phyloP scores from a whole-genome alignment of 2,113 vertebrate species.

The Paracanthobrama guichenoti region DNA sequence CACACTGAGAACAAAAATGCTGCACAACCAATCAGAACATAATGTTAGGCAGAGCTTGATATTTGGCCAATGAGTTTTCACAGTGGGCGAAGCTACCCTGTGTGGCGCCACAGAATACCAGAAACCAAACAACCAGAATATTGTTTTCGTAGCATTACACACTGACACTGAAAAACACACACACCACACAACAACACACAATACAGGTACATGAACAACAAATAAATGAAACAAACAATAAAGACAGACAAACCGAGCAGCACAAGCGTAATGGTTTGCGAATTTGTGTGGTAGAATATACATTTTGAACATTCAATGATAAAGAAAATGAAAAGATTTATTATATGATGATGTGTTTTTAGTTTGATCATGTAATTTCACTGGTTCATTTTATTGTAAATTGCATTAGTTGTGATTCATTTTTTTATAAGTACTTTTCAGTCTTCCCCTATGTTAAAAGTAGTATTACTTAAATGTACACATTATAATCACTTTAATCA shows the following conservation, averaged over 20 bases:
- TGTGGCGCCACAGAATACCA: not conserved
- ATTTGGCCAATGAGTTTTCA: constrained; percentile 3
- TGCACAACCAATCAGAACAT: not conserved
- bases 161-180: not conserved
- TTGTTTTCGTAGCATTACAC: not conserved
- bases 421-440: not conserved
- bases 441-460: not conserved
- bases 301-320: not conserved
- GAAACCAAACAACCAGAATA: not conserved
- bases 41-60: not conserved
- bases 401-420: not conserved
- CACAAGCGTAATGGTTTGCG: not conserved
- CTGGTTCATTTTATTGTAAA: not conserved
- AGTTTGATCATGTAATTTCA: not conserved
- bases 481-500: not conserved
- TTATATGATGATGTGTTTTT: not conserved
- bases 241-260: not conserved
- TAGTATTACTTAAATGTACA: not conserved
- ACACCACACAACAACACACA: not conserved
- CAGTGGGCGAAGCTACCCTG: not conserved
- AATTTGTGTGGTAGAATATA: too few species aligned
- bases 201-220: not conserved
- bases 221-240: not conserved
- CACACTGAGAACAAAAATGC: not conserved
- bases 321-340: not conserved